Evolutionary conservation across 2,113 vertebrate genomes (phyloP).

Genomic region (Sciurus niger): DNA sequence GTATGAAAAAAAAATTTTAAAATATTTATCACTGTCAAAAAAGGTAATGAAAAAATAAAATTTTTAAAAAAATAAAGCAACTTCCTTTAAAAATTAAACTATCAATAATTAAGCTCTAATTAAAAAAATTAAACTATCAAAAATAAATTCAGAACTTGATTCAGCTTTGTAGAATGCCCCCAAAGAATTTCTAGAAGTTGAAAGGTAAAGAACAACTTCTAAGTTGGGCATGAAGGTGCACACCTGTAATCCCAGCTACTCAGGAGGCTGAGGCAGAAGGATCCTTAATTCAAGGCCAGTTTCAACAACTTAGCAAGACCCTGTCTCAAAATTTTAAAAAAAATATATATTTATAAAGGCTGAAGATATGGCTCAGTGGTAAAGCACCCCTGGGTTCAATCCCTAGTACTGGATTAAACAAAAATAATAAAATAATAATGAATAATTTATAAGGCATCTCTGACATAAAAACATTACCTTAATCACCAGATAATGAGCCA

Average conservation of each 20-base stretch:
- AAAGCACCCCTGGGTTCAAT: no score
- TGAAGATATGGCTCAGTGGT: no score
- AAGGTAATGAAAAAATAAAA: no score
- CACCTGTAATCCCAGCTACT: not conserved
- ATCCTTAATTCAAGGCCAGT: no score
- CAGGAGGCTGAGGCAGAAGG: no score
- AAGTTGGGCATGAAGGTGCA: not conserved
- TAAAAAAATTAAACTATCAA: not conserved
- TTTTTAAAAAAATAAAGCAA: not conserved
- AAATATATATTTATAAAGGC: no score
- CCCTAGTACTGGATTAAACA: no score
- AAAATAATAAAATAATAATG: not conserved
- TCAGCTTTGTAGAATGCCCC: not conserved
- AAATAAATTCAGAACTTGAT: constrained; percentile 53
- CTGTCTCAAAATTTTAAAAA: no score
- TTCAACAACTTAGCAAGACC: no score
- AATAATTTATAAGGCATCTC: constrained; percentile 1
- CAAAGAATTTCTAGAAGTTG: constrained; percentile 36
- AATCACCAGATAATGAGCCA: not conserved
- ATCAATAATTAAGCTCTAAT: not conserved
- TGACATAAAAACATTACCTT: not conserved
- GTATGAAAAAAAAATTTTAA: no score
- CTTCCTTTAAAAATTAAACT: constrained; percentile 62
- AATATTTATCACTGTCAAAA: no score
- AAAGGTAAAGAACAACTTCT: constrained; percentile 22